Percentiles rank a stretch among this genome's conserved stretches.
These are phyloP conservation scores for Tragopan temminckii DNA, from an alignment of 2,797 vertebrate genomes.

Conservation along the genomic window DNA sequence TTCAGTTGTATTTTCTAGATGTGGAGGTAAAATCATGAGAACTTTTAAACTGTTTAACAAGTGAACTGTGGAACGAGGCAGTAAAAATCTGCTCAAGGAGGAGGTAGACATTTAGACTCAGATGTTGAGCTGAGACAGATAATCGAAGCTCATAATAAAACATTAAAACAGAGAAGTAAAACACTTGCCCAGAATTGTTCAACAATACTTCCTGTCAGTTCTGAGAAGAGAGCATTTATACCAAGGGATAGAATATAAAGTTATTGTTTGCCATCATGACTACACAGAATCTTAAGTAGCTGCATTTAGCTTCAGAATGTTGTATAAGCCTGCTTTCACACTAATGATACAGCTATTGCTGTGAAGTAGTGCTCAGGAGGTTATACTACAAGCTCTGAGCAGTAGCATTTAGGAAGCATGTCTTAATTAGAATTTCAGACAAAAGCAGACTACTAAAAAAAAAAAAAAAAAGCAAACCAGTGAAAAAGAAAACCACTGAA, in stretches of 20 bases:
- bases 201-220: conserved; percentile 41
- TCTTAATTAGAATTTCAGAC: conserved; percentile 41
- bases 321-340: background rate
- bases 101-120: background rate
- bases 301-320: background rate
- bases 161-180: conserved; percentile 45
- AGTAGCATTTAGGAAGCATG: background rate
- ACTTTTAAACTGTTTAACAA: background rate
- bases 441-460: background rate
- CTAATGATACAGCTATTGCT: background rate
- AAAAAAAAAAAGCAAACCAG: background rate
- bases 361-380: background rate
- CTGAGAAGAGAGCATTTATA: background rate
- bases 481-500: conserved; percentile 12
- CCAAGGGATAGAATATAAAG: background rate
- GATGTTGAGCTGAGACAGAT: background rate
- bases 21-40: background rate
- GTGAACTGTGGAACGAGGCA: background rate
- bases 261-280: background rate
- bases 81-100: background rate
- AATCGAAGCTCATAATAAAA: background rate
- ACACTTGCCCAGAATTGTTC: background rate
- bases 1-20: background rate
- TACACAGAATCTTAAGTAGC: background rate
- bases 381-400: background rate